phyloP scores from a whole-genome alignment of 2,113 vertebrate genomes.

The Trichomycterus rosablanca region DNA sequence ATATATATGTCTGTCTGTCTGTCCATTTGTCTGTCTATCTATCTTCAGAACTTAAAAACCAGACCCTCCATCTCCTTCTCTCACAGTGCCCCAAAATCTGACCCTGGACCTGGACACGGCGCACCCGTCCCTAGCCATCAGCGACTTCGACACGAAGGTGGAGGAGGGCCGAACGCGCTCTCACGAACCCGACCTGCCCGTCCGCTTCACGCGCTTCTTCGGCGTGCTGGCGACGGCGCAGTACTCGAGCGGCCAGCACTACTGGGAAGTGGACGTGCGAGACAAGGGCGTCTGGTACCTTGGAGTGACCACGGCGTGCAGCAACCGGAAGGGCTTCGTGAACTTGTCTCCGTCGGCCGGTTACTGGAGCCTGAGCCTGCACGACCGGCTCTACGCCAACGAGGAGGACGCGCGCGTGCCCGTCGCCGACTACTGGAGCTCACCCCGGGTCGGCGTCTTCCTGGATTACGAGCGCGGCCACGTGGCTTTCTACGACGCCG shows the following conservation, averaged over 20 bases:
- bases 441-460: conserved; percentile 68
- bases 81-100: conserved; percentile 72
- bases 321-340: conserved; percentile 73
- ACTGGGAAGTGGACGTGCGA: conserved; percentile 74
- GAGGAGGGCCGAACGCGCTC: conserved; percentile 62
- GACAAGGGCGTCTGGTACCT: conserved; percentile 76
- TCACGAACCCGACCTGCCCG: conserved; percentile 64
- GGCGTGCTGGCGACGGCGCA: conserved; percentile 67
- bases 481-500: conserved; percentile 71
- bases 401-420: conserved; percentile 66
- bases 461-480: conserved; percentile 71
- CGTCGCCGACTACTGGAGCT: conserved; percentile 70
- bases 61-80: background rate
- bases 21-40: no score
- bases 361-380: conserved; percentile 73
- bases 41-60: no score
- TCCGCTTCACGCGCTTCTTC: conserved; percentile 69
- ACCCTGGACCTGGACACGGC: conserved; percentile 70
- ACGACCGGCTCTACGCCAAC: conserved; percentile 71
- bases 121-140: conserved; percentile 64
- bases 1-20: no score
- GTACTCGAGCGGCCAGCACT: conserved; percentile 68
- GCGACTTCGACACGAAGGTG: conserved; percentile 69
- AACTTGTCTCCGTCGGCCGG: conserved; percentile 63
- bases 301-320: conserved; percentile 67